Evolutionary conservation across 2,888 invertebrate species (phyloP).

Genomic region (Pheosia tremula): DNA sequence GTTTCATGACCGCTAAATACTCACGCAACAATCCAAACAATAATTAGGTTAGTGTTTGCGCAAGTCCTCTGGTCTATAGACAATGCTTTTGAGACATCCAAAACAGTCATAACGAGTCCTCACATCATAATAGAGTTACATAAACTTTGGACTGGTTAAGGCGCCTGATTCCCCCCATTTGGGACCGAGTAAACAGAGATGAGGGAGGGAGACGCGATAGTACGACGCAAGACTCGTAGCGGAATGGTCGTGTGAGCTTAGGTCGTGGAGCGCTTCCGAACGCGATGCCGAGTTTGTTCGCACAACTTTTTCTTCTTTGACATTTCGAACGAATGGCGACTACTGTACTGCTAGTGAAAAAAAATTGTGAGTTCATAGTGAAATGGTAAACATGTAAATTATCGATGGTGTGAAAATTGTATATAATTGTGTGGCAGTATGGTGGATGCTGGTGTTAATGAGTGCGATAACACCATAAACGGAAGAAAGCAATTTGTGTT

Average conservation of each 20-base stretch:
- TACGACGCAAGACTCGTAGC: slow-evolving; percentile 68
- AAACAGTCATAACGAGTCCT: slow-evolving; percentile 50
- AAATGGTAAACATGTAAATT: slow-evolving; percentile 74
- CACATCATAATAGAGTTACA: slow-evolving; percentile 64
- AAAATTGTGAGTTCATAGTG: slow-evolving; percentile 47
- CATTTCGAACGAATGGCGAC: slow-evolving; percentile 38
- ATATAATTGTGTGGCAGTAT: slow-evolving; percentile 79
- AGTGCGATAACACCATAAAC: slow-evolving; percentile 80
- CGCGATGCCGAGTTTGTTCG: slow-evolving; percentile 55
- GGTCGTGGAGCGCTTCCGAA: slow-evolving; percentile 38
- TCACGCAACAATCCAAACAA: slow-evolving; percentile 23
- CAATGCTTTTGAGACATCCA: slow-evolving; percentile 41
- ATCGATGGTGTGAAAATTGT: slow-evolving; percentile 70
- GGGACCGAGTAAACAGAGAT: slow-evolving; percentile 77
- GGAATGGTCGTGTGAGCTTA: slow-evolving; percentile 67
- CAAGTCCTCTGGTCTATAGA: slow-evolving; percentile 35
- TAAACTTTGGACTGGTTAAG: slow-evolving; percentile 62
- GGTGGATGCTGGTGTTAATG: slow-evolving; percentile 82
- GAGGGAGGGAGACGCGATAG: slow-evolving; percentile 78
- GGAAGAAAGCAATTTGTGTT: slow-evolving; percentile 82
- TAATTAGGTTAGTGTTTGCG: slow-evolving; percentile 35
- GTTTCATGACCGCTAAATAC: slow-evolving; percentile 35
- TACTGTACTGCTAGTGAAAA: slow-evolving; percentile 38
- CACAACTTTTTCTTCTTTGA: slow-evolving; percentile 59
- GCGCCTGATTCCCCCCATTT: slow-evolving; percentile 77